phyloP scores from a whole-genome alignment of 2,797 vertebrate genomes.

The Cottoperca gobio region DNA sequence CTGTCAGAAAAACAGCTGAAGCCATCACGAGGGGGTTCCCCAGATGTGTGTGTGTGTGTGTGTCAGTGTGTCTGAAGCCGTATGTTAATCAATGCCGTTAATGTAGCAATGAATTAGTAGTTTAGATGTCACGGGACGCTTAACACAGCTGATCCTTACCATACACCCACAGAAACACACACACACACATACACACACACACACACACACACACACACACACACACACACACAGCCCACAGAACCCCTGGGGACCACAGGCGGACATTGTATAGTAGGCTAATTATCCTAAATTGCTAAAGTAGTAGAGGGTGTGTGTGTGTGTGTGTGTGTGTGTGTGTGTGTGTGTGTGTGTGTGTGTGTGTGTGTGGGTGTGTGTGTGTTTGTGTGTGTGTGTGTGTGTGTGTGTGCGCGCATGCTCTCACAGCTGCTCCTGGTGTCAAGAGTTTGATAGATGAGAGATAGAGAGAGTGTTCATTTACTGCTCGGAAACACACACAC shows the following conservation, averaged over 20 bases:
- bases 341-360: conserved; percentile 42
- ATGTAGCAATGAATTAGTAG: conserved; percentile 90
- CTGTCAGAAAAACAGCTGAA: conserved; percentile 69
- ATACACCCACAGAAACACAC: conserved; percentile 58
- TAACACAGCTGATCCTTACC: conserved; percentile 87
- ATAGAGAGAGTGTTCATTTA: conserved; percentile 84
- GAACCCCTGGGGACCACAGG: conserved; percentile 80
- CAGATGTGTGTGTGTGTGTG: conserved; percentile 39
- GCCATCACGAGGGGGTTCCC: conserved; percentile 73
- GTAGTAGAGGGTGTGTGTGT: conserved; percentile 71
- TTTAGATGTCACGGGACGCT: conserved; percentile 88
- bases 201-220: conserved; percentile 41
- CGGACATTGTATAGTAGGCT: conserved; percentile 84
- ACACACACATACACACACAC: conserved; percentile 33
- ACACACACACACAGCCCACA: conserved; percentile 58
- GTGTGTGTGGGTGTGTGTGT: conserved; percentile 14
- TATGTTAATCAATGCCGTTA: conserved; percentile 88
- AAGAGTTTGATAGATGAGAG: conserved; percentile 84
- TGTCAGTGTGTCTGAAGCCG: conserved; percentile 58
- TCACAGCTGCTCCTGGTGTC: conserved; percentile 84
- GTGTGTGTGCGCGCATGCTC: conserved; percentile 30
- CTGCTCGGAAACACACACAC: conserved; percentile 72
- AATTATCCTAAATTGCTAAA: conserved; percentile 89
- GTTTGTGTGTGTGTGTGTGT: conserved; percentile 39
- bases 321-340: conserved; percentile 47